Base-by-base conservation (phyloP, 2,797 vertebrate species). In the Danio jaintianensis region DNA sequence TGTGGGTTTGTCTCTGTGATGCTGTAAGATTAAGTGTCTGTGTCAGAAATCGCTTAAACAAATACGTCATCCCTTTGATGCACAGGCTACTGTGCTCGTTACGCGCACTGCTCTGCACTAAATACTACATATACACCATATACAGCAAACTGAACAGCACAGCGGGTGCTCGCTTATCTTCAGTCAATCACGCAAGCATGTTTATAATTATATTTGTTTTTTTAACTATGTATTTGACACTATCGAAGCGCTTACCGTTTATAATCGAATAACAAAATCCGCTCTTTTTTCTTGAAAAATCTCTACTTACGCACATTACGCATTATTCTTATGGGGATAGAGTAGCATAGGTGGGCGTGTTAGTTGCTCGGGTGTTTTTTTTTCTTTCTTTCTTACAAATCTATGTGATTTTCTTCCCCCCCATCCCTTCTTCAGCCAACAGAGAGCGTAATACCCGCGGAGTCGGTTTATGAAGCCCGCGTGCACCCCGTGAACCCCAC, bases 401-500 rank as follows among this genome's bases (percentile, higher is more conserved):
- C 86, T 88, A 81, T 88, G 89, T 88, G 84, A 87, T 69, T 81
- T 75, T 58, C 74, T 68, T 58, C 84, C 87, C 88, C 79, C 86
- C 85, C 86, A 59, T 94, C 84, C 90, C 88, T 80, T 82, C 71
- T 73, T 80, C 89, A 88, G 91, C 94, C 94, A 93, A 95, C 86
- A 95, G 93, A 91, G 94, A 93, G 93, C 93, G 93, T 89, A 88
- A 87, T 86, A 89, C 72, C 81, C 88, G 55, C 70, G 29, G 40
- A 88, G 79, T 81, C 78, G 16, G 81, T 89, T 87, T 90, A 38
- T 10, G 55, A 53, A 18, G 61, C 50, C 43, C 59, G 61, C 55
- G 22, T 69, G 74, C 68, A 78, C 61, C 50, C 47, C 29, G 16
- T 68, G 71, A 75, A 78, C 77, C 81, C 48, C 7, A 48, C 61